Evolutionary conservation across 2,888 invertebrate genomes (phyloP).

Genomic region (Eupithecia subumbrata): DNA sequence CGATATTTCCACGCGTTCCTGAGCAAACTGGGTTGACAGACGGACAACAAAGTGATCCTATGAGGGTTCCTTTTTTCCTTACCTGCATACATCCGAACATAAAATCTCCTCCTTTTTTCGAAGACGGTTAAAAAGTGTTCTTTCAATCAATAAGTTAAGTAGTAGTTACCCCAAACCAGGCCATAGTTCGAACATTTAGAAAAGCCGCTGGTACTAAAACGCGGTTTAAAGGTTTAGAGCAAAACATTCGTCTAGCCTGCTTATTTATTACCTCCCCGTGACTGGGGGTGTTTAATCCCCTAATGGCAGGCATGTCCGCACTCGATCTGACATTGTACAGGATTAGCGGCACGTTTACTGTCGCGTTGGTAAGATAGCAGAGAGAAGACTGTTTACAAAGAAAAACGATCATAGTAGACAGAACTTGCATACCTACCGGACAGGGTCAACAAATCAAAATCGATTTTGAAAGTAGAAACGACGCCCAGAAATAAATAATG

Average conservation of each 20-base stretch:
- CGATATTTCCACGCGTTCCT: no score
- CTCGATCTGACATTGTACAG: slow-evolving; percentile 31
- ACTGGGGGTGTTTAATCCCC: slow-evolving; percentile 37
- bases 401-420: no score
- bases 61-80: no score
- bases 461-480: no score
- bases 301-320: slow-evolving; percentile 39
- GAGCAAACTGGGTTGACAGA: no score
- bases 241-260: slow-evolving; percentile 25
- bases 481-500: no score
- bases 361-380: background rate
- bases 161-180: background rate
- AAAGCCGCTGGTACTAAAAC: background rate
- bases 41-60: no score
- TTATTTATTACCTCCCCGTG: slow-evolving; percentile 40
- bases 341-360: slow-evolving; percentile 10
- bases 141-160: background rate
- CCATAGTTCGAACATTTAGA: background rate
- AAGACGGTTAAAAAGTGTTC: background rate
- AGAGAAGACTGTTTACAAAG: background rate
- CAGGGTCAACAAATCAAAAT: no score
- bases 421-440: no score
- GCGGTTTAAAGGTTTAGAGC: slow-evolving; percentile 8
- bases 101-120: no score
- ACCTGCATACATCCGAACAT: no score